Conservation (phyloP, 2,888 invertebrate genomes). For the Bombylius discolor region DNA sequence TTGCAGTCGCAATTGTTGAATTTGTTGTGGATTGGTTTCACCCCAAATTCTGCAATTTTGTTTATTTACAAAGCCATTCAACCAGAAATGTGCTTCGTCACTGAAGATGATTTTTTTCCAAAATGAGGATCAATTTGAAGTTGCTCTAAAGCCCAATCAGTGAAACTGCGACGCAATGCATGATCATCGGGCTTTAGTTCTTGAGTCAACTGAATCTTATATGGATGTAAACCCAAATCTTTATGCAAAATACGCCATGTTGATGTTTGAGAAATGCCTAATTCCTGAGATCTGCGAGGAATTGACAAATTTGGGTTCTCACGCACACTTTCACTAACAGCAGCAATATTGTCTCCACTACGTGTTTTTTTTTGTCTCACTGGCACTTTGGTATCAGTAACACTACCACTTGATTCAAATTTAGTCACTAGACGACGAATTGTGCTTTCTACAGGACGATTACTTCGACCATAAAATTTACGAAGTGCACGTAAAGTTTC, state of each 20-base stretch:
- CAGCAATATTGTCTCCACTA: constrained; percentile 7
- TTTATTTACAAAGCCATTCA: not conserved
- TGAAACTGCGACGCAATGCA: not conserved
- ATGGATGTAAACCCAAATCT: constrained; percentile 2
- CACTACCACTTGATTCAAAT: constrained; percentile 6
- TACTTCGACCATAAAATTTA: too few relatives aligned
- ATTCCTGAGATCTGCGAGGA: constrained; percentile 5
- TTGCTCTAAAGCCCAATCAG: not conserved
- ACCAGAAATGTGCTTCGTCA: not conserved
- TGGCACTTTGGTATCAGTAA: not conserved
- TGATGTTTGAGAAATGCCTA: constrained; percentile 3
- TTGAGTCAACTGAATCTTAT: constrained; percentile 2
- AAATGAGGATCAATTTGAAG: not conserved
- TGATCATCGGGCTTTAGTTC: not conserved
- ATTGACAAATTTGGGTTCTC: constrained; percentile 4
- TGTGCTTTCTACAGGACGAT: too few relatives aligned
- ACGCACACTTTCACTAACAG: constrained; percentile 4
- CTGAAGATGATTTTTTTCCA: not conserved
- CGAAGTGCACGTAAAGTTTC: too few relatives aligned
- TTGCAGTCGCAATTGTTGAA: not conserved
- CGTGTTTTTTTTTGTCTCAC: not conserved
- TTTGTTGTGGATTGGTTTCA: not conserved
- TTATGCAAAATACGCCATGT: constrained; percentile 8
- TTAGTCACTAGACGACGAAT: constrained; percentile 3
- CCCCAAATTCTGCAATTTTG: not conserved